phyloP scores from a whole-genome alignment of 1,140 invertebrate species.

The Phymastichus coffea region DNA sequence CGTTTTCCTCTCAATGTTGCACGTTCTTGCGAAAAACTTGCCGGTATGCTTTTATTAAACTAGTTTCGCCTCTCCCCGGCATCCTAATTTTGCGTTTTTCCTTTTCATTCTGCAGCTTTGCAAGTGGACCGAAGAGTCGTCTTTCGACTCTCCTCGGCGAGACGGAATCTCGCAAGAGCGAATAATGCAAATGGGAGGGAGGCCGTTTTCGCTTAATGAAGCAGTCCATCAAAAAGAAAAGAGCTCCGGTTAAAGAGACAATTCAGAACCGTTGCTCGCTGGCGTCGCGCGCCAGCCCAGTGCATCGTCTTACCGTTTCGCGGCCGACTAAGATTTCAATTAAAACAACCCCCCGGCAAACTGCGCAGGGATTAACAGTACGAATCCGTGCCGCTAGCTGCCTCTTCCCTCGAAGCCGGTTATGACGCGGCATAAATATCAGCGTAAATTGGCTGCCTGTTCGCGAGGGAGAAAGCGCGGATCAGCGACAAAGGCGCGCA shows the following conservation, averaged over 20 bases:
- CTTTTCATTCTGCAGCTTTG: no score
- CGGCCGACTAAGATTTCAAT: conserved; percentile 57
- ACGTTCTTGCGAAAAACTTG: no score
- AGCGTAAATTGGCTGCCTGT: conserved; percentile 53
- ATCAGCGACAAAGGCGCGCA: conserved; percentile 38
- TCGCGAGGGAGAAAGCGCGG: conserved; percentile 34
- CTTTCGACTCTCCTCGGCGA: no score
- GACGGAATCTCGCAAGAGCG: no score
- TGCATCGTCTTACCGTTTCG: conserved; percentile 30
- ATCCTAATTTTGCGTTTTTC: no score
- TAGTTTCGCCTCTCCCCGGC: no score
- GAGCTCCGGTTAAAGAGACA: conserved; percentile 10
- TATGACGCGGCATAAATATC: conserved; percentile 59
- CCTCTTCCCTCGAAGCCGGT: conserved; percentile 35
- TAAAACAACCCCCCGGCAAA: conserved; percentile 54
- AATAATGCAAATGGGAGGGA: no score
- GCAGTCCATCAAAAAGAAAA: conserved; percentile 1
- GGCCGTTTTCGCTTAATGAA: conserved; percentile 2
- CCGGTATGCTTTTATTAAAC: no score
- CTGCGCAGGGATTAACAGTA: conserved; percentile 53
- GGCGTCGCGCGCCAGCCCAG: not conserved
- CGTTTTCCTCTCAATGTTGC: no score
- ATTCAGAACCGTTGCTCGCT: not conserved
- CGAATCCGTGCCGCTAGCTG: conserved; percentile 50
- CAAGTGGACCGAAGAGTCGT: no score